Evolutionary conservation across 2,113 vertebrate species (phyloP), one percentile per base, ranked within the genome.

Genomic region (Erythrolamprus reginae): DNA sequence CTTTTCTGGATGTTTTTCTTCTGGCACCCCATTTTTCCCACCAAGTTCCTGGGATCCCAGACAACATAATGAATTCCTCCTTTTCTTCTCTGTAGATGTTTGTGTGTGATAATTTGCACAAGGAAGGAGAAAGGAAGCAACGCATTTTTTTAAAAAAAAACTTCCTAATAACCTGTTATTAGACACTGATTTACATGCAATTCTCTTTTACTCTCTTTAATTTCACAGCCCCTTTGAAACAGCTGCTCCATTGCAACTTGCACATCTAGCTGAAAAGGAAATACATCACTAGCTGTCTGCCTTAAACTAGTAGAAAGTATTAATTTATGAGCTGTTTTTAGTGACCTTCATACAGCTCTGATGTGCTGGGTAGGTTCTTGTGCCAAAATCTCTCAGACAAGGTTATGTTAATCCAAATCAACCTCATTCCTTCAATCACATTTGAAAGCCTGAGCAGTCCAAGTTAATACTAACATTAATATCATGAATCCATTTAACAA

Each of bases 301-400:
- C 92, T 95, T 95, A 95, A 96, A 95, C 94, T 94, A 96, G 95
- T 96, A 96, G 95, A 96, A 95, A 91, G 84, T 93, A 97, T 96
- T 95, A 94, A 96, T 96, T 96, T 96, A 96, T 95, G 95, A 96
- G 94, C 93, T 95, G 92, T 92, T 95, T 96, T 95, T 96, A 93
- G 83, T 95, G 91, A 93, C 94, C 92, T 93, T 94, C 90, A 91
- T 95, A 94, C 94, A 89, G 96, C 94, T 95, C 95, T 95, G 95
- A 95, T 93, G 93, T 93, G 84, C 92, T 95, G 65, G 26, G 90
- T 93, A 95, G 91, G 91, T 85, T 93, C 86, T 26, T 0, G 92
- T 94, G 93, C 95, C 95, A 95, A 96, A 95, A 89, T 84, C 93
- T 93, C 91, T 94, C 93, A 94, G 92, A 93, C 90, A 94, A 84